Evolutionary conservation across 2,888 invertebrate species (phyloP).

Genomic region (Cantharis lateralis): DNA sequence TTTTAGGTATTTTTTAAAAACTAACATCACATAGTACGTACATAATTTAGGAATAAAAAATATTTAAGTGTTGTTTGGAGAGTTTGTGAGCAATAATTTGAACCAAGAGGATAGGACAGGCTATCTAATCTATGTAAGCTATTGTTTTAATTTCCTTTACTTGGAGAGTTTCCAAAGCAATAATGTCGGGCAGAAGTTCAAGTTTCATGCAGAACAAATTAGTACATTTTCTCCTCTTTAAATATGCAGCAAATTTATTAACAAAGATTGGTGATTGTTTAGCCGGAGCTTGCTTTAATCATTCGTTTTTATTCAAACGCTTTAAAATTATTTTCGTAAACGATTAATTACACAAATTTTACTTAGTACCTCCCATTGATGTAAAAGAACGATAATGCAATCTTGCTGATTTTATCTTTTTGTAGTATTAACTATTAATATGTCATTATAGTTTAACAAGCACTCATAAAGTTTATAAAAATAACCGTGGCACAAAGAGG

Average conservation of each 20-base stretch:
- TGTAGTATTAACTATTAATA: too few relatives aligned
- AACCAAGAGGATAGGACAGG: constrained; percentile 30
- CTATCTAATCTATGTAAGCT: constrained; percentile 48
- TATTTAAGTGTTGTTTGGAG: constrained; percentile 8
- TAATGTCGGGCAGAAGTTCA: constrained; percentile 51
- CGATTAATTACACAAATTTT: background rate
- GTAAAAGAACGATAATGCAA: too few relatives aligned
- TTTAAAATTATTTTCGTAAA: background rate
- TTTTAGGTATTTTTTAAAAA: background rate
- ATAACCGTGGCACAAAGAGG: too few relatives aligned
- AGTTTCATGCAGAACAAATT: constrained; percentile 52
- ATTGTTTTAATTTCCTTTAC: constrained; percentile 53
- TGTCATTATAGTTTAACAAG: too few relatives aligned
- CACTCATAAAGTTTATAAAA: too few relatives aligned
- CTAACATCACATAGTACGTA: background rate
- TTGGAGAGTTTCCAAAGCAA: constrained; percentile 51
- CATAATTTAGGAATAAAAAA: constrained; percentile 4
- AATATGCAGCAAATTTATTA: constrained; percentile 49
- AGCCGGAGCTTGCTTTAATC: constrained; percentile 21
- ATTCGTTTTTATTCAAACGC: background rate
- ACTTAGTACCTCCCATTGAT: background rate
- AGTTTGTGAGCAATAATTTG: constrained; percentile 29
- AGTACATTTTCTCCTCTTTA: constrained; percentile 48
- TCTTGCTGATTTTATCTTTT: too few relatives aligned
- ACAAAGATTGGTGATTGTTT: constrained; percentile 29